Conservation (phyloP, 2,797 vertebrate genomes). For the Morus bassanus region DNA sequence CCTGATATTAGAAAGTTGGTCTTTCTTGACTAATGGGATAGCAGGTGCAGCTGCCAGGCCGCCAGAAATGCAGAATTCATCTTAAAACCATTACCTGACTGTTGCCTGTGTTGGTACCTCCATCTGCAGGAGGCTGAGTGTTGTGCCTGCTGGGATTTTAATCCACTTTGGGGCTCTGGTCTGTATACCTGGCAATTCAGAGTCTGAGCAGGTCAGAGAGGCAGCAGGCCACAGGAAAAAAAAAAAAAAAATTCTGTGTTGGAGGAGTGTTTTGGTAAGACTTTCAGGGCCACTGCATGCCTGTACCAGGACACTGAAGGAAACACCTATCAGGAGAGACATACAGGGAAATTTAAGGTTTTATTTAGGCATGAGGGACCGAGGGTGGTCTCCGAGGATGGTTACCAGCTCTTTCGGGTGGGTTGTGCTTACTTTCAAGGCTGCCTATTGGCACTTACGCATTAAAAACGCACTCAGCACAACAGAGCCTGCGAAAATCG, state of each 20-base stretch:
- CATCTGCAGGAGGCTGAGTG: background rate
- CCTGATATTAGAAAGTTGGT: background rate
- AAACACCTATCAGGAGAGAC: fast-evolving
- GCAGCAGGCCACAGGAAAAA: background rate
- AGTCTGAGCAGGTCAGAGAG: background rate
- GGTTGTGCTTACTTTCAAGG: background rate
- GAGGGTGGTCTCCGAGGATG: background rate
- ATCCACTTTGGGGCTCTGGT: background rate
- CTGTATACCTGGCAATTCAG: background rate
- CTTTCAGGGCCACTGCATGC: background rate
- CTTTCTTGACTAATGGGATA: background rate
- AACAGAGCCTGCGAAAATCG: background rate
- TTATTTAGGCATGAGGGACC: background rate
- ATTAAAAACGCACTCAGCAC: background rate
- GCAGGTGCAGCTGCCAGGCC: background rate
- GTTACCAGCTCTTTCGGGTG: fast-evolving
- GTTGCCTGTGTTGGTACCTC: background rate
- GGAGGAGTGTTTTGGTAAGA: background rate
- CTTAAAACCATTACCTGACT: background rate
- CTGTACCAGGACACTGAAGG: fast-evolving
- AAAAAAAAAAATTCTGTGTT: background rate
- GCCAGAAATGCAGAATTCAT: background rate
- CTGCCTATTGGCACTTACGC: background rate
- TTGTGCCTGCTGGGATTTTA: background rate
- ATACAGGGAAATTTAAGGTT: background rate